phyloP scores from a whole-genome alignment of 2,113 vertebrate species.

The Menidia beryllina region DNA sequence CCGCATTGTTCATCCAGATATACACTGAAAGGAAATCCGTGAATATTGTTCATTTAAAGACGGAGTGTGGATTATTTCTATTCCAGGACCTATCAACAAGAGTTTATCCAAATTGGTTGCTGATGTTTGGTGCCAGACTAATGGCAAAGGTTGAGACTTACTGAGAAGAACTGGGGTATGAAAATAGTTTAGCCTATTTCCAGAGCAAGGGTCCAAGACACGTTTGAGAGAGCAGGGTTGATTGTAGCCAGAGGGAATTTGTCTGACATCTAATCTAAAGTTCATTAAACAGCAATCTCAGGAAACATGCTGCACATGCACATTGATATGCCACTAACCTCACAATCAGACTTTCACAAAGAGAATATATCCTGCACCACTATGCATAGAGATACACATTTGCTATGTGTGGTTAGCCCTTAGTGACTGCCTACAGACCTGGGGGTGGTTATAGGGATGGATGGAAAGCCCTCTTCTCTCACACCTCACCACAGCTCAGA shows the following conservation, averaged over 20 bases:
- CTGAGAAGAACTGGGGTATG: constrained; percentile 58
- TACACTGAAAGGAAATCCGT: neutral
- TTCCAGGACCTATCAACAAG: constrained; percentile 15
- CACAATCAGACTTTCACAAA: constrained; percentile 14
- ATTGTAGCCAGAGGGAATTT: constrained; percentile 66
- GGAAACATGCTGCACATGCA: constrained; percentile 56
- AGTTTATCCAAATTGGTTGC: constrained; percentile 30
- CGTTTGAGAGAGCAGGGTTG: constrained; percentile 55
- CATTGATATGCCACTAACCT: constrained; percentile 21
- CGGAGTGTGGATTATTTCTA: neutral
- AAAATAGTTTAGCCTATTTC: constrained; percentile 42
- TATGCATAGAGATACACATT: constrained; percentile 43
- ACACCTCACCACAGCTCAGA: constrained; percentile 57
- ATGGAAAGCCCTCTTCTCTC: constrained; percentile 50
- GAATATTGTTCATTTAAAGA: constrained; percentile 11
- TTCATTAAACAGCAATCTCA: constrained; percentile 74
- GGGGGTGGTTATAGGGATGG: constrained; percentile 51
- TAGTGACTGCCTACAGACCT: constrained; percentile 41
- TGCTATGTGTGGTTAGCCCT: constrained; percentile 31
- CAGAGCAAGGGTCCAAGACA: constrained; percentile 52
- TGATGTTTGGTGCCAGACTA: constrained; percentile 41
- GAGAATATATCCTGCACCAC: constrained; percentile 28
- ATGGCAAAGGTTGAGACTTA: constrained; percentile 53
- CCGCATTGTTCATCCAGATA: constrained; percentile 29
- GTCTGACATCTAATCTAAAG: constrained; percentile 78